Base-by-base conservation (phyloP, 2,113 vertebrate species). In the Anolis carolinensis region DNA sequence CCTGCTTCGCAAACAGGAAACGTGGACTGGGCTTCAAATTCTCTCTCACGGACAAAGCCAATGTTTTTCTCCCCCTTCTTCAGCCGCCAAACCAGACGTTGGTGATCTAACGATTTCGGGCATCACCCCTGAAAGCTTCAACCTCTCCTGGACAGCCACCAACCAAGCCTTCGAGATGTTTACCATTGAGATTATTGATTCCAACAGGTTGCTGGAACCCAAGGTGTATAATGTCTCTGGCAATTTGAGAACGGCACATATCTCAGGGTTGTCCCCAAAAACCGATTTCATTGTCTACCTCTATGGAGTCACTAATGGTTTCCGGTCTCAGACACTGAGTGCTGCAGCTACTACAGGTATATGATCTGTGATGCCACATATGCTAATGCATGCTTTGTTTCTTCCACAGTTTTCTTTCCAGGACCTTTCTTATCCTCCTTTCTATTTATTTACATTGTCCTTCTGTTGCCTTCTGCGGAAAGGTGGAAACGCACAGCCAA, bases 131-230 rank as follows among this genome's bases (percentile, higher is more conserved):
- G 96, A 98, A 93, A 98, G 98, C 95, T 98, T 99, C 97, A 96
- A 96, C 92, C 93, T 99, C 88, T 96, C 95, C 90, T 99, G 98
- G 98, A 98, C 97, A 73, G 94, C 92, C 88, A 95, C 96, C 30
- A 88, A 90, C 34, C 97, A 96, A 79, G 91, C 94, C 86, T 97
- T 98, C 92, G 96, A 98, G 92, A 50, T 81, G 92, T 99, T 98
- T 97, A 96, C 96, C 93, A 94, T 98, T 97, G 98, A 99, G 96
- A 97, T 99, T 95, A 97, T 99, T 98, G 98, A 99, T 97, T 98
- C 98, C 86, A 97, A 97, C 97, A 98, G 98, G 98, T 97, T 97
- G 93, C 95, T 95, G 94, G 97, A 98, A 92, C 96, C 95, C 52
- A 92, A 93, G 93, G 97, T 97, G 92, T 97, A 97, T 95, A 99